Base-by-base conservation (phyloP, 2,797 vertebrate species). In the Ataeniobius toweri region DNA sequence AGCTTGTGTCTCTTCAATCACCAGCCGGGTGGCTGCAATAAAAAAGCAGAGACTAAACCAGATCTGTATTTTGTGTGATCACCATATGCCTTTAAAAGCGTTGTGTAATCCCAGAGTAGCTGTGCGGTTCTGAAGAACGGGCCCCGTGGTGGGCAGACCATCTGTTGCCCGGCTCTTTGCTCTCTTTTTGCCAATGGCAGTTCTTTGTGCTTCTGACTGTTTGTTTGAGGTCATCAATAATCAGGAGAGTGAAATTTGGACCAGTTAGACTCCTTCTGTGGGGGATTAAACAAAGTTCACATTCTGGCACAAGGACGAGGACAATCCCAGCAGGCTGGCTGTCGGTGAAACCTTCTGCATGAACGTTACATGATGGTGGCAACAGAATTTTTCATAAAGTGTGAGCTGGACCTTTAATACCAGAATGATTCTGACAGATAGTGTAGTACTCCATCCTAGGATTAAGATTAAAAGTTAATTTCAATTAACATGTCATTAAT, bases 71-170 rank as follows among this genome's bases (percentile, higher is more conserved):
- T n/a, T n/a, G 28, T 72, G 56, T 51, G n/a, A 65, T 72, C 48
- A n/a, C 76, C 70, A 73, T 78, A 78, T 78, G 76, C 70, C 70
- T 72, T 72, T 50, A 28, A 77, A 65, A n/a, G 41, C 31, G 41
- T 48, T 24, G 18, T 69, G 63, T 68, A 78, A 61, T 65, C 8
- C 31, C 63, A 61, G 71, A 2, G 48, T 16, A 41, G 39, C 73
- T 50, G 41, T 18, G 5, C 28, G 73, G 51, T 41, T 22, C 6
- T 72, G 81, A 71, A 28, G 59, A 28, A 24, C 0, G 5, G 56
- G 78, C 6, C 48, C 63, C 48, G 36, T 63, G 67, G 73, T 9
- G 31, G 3, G 55, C 22, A n/a, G 22, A 46, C 77, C 77, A 76
- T 83, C 69, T 79, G 69, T 48, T 65, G 70, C 59, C 51, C n/a